phyloP scores from a whole-genome alignment of 2,797 vertebrate species.

The Coccyzus lansbergi region DNA sequence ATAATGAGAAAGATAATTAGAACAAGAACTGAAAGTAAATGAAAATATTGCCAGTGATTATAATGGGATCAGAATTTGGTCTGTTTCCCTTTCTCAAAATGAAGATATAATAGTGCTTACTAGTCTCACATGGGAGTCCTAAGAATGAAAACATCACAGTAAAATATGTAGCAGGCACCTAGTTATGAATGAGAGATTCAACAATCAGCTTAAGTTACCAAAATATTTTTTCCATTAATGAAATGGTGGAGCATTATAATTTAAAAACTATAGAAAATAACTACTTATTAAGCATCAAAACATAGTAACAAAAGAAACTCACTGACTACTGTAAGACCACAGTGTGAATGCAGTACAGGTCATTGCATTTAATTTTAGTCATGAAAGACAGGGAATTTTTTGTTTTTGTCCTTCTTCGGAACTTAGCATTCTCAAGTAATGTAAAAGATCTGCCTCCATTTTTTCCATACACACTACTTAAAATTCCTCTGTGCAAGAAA shows the following conservation, averaged over 20 bases:
- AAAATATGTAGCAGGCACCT: not conserved
- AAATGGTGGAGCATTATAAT: not conserved
- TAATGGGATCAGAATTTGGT: not conserved
- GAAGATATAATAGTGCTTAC: not conserved
- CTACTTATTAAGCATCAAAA: not conserved
- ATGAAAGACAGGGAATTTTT: not conserved
- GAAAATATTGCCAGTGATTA: slow-evolving; percentile 44
- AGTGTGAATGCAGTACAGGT: not conserved
- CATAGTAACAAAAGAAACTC: not conserved
- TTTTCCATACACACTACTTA: not conserved
- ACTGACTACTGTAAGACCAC: not conserved
- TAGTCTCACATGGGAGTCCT: not conserved
- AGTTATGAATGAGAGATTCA: not conserved
- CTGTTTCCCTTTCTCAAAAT: slow-evolving; percentile 23
- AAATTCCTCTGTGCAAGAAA: not conserved
- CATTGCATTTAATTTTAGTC: not conserved
- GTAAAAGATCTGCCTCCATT: not conserved
- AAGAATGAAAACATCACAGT: not conserved
- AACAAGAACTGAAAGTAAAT: slow-evolving; percentile 32
- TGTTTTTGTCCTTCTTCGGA: not conserved
- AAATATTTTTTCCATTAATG: not conserved
- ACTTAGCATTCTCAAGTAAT: not conserved
- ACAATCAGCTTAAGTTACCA: not conserved
- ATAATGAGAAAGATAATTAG: slow-evolving; percentile 62
- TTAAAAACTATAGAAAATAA: not conserved